A percentile compares a stretch with the other conserved stretches of the same genome.
Evolutionary conservation across 2,888 invertebrate genomes (phyloP).

Genomic region (Sycophila texana): DNA sequence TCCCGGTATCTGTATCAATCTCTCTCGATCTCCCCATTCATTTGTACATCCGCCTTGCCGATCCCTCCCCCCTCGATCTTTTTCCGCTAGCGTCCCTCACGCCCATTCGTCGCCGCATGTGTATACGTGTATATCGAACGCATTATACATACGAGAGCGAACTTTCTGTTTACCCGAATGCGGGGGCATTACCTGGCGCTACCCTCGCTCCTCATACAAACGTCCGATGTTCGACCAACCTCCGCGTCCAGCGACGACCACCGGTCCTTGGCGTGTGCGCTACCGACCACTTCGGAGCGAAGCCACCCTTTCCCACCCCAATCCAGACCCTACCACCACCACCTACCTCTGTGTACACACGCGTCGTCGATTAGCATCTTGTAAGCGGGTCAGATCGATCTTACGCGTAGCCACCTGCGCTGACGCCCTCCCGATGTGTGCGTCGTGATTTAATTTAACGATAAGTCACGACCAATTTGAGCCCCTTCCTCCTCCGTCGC

Average conservation of each 20-base stretch:
- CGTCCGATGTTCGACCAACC: neutral
- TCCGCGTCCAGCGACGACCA: neutral
- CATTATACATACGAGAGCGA: constrained; percentile 45
- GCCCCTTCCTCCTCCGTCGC: constrained; percentile 32
- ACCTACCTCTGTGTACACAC: constrained; percentile 15
- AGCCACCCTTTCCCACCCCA: no score
- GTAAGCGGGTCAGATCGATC: constrained; percentile 52
- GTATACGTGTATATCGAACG: neutral
- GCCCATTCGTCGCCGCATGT: no score
- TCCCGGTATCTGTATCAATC: constrained; percentile 1
- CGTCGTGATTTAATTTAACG: constrained; percentile 53
- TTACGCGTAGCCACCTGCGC: constrained; percentile 25
- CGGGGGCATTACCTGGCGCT: constrained; percentile 55
- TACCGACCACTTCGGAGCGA: neutral
- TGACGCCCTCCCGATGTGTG: neutral
- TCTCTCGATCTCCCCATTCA: neutral
- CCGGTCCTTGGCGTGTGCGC: neutral
- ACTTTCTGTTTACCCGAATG: constrained; percentile 57
- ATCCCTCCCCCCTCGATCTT: no score
- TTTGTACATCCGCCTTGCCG: neutral
- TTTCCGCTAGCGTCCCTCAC: no score
- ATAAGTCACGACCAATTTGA: constrained; percentile 54
- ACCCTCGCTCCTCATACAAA: constrained; percentile 29
- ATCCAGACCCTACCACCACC: no score
- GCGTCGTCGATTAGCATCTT: constrained; percentile 50